These are phyloP conservation scores for Colletes collaris DNA, from an alignment of 2,888 invertebrate genomes.

Conservation along the genomic window DNA sequence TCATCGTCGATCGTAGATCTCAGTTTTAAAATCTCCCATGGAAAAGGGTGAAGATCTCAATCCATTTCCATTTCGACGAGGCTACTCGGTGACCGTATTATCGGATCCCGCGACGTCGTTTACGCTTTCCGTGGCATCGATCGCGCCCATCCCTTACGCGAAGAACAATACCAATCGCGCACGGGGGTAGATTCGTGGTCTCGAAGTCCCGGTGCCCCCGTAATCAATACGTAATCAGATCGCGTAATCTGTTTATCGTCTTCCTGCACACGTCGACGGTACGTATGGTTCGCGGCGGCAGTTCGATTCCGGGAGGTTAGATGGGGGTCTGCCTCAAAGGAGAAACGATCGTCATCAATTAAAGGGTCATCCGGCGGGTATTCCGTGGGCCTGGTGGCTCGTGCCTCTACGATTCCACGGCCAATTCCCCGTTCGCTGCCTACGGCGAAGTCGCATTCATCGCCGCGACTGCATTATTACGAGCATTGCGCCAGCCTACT, in stretches of 20 bases:
- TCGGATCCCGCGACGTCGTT: no score
- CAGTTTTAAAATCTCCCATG: no score
- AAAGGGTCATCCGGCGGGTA: constrained; percentile 45
- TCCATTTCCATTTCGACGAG: background rate
- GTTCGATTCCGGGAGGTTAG: no score
- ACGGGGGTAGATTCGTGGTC: constrained; percentile 2
- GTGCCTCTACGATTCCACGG: constrained; percentile 54
- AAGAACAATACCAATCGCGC: constrained; percentile 3
- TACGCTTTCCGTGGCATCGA: background rate
- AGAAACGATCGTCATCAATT: constrained; percentile 43
- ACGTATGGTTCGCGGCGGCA: background rate
- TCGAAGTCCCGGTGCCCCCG: background rate
- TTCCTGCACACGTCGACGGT: constrained; percentile 9
- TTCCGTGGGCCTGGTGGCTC: constrained; percentile 15
- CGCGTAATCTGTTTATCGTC: constrained; percentile 42
- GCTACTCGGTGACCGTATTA: background rate
- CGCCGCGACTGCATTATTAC: constrained; percentile 61
- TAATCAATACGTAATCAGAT: constrained; percentile 38
- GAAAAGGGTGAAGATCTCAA: no score
- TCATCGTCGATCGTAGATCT: no score
- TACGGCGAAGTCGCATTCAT: constrained; percentile 46
- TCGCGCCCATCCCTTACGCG: background rate
- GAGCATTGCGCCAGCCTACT: constrained; percentile 20
- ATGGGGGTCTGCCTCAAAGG: background rate
- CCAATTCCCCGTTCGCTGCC: constrained; percentile 55